Percentiles rank a stretch among this genome's conserved stretches.
Conservation (phyloP, 1,140 invertebrate species). For the Sinella curviseta region DNA sequence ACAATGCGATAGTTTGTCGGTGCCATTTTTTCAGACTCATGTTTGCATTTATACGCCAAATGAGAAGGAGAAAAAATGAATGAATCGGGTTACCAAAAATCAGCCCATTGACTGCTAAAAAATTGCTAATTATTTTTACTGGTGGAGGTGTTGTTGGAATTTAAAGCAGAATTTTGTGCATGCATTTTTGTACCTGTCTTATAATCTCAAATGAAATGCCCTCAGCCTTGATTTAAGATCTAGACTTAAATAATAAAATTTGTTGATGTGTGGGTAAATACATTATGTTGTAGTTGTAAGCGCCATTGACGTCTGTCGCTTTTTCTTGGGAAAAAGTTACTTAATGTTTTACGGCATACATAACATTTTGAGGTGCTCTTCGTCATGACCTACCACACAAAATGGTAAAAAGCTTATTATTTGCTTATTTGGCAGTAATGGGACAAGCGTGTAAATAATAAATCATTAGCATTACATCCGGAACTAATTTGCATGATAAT, state of each 20-base stretch:
- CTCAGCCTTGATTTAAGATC: neutral
- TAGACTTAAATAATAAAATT: neutral
- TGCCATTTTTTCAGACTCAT: neutral
- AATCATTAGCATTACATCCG: neutral
- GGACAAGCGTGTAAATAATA: neutral
- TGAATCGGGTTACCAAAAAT: neutral
- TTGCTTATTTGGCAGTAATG: neutral
- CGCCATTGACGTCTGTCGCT: neutral
- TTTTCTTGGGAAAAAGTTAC: neutral
- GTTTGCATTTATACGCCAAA: no score
- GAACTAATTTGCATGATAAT: constrained; percentile 11
- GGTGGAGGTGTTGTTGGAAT: neutral
- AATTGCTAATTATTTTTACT: neutral
- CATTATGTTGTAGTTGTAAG: neutral
- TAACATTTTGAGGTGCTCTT: neutral
- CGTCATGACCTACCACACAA: neutral
- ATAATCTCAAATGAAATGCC: neutral
- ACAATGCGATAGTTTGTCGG: no score
- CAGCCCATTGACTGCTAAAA: no score
- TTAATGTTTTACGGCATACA: neutral
- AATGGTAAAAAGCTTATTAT: neutral
- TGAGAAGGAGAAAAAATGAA: neutral
- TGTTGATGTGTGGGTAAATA: neutral
- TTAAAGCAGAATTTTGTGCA: neutral
- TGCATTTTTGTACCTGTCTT: neutral